Percentiles rank a stretch among this genome's conserved stretches.
phyloP scores from a whole-genome alignment of 2,797 vertebrate species.

The Lepilemur septentrionalis region DNA sequence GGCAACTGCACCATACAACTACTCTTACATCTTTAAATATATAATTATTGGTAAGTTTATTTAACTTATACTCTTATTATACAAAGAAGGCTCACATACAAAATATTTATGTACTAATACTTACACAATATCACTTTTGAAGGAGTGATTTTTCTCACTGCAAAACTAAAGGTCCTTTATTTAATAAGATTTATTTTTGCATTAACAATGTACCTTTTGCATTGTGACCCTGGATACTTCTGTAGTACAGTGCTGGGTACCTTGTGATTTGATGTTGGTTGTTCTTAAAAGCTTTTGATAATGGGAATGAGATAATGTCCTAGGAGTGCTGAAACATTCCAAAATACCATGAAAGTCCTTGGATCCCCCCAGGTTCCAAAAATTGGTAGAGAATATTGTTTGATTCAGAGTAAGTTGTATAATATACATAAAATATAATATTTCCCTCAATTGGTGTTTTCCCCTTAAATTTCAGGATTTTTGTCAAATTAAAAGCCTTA shows the following conservation, averaged over 20 bases:
- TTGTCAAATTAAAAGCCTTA: slow-evolving; percentile 5
- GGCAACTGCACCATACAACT: slow-evolving; percentile 99
- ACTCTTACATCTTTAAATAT: slow-evolving; percentile 99
- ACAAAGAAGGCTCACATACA: not conserved
- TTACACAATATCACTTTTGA: not conserved
- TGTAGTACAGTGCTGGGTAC: not conserved
- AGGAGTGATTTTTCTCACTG: slow-evolving; percentile 34
- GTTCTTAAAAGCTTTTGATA: slow-evolving; percentile 17
- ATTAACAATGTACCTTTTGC: not conserved
- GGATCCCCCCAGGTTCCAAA: not conserved
- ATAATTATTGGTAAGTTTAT: slow-evolving; percentile 98
- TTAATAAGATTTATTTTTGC: not conserved
- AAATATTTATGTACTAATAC: not conserved
- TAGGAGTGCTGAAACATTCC: not conserved
- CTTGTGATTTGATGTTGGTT: slow-evolving; percentile 11
- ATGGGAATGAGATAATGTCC: slow-evolving; percentile 18
- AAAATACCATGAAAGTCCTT: not conserved
- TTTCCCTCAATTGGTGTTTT: not conserved
- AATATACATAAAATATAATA: slow-evolving; percentile 4
- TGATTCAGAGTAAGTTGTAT: not conserved
- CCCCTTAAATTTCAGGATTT: not conserved
- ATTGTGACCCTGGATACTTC: not conserved
- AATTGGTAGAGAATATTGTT: slow-evolving; percentile 24
- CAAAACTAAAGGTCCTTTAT: slow-evolving; percentile 43
- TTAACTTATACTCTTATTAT: not conserved